Conservation (phyloP, 2,797 vertebrate species). For the Mormyrops boulengeri region DNA sequence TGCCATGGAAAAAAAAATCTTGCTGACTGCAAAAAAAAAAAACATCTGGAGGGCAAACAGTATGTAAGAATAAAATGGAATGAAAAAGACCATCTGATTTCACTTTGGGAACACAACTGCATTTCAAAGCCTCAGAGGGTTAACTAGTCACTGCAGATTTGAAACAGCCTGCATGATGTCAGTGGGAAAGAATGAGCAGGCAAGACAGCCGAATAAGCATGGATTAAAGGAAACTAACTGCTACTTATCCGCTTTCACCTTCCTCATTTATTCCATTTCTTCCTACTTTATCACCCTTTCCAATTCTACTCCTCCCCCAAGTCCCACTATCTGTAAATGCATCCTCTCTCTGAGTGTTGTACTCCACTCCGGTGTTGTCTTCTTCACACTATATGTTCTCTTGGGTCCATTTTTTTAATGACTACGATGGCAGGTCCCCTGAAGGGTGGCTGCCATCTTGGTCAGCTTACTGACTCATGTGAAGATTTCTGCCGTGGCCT, state of each 20-base stretch:
- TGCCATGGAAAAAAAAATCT: not conserved
- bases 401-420: not conserved
- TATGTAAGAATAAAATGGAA: not conserved
- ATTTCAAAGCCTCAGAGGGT: slow-evolving; percentile 48
- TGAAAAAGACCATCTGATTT: slow-evolving; percentile 47
- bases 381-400: not conserved
- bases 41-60: slow-evolving; percentile 17
- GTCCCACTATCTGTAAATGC: not conserved
- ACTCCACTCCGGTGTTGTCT: not conserved
- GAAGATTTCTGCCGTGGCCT: not conserved
- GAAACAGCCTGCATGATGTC: slow-evolving; percentile 57
- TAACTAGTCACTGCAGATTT: slow-evolving; percentile 50
- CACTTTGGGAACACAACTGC: slow-evolving; percentile 56
- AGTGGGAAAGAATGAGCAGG: slow-evolving; percentile 62
- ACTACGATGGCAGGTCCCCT: not conserved
- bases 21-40: slow-evolving; percentile 13
- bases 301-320: not conserved
- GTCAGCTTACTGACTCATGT: not conserved
- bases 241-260: not conserved
- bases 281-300: slow-evolving; percentile 1
- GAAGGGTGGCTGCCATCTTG: not conserved
- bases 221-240: not conserved
- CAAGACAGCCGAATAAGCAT: not conserved
- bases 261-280: not conserved
- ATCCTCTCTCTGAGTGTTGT: not conserved